Base-by-base conservation (phyloP, 2,888 invertebrate species). In the Craniophora ligustri region DNA sequence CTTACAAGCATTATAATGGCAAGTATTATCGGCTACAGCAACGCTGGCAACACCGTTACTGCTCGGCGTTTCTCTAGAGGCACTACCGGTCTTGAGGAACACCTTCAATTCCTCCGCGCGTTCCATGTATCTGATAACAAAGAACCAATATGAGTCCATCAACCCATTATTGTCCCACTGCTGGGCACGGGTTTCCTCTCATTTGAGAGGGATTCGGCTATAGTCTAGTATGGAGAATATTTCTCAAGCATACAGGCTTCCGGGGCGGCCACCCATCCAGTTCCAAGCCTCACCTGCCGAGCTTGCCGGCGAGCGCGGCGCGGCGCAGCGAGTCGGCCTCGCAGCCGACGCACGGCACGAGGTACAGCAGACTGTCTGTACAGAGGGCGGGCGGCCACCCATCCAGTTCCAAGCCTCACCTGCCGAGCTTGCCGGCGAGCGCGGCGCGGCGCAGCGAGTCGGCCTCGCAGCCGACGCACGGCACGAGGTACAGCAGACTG, bases 341-440 rank as follows among this genome's bases (percentile, higher is more conserved):
- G 32, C 92, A 94, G 70, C 88, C 83, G 46, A 95, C 94, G n/a
- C 95, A 90, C 18, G 97, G 96, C 67, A 96, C 95, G 46, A 97
- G 94, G 58, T 76, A 76, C 1, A 79, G 73, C 41, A 97, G 86
- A 0, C 95, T 94, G 46, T 94, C 94, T 72, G 58, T 76, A 76
- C 1, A 79, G 73, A 41, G 21, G 8, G 8, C 14, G 14, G 34
- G 35, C 44, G 23, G 8, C 5, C 11, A 23, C 38, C 21, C 38
- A 31, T 39, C 39, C 2, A 23, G 13, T 8, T 44, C 3, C 6
- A 16, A 0, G 8, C n/a, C 54, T 45, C 7, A 86, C 91, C 85
- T 82, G 41, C 78, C 76, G 0, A 90, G 79, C 54, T 95, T 95
- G 46, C 87, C 91, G 10, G 95, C 88, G 26, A 96, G 83, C 1